Percentiles rank a stretch among this genome's conserved stretches.
phyloP scores from a whole-genome alignment of 2,797 vertebrate species.

The Pseudopleuronectes americanus region DNA sequence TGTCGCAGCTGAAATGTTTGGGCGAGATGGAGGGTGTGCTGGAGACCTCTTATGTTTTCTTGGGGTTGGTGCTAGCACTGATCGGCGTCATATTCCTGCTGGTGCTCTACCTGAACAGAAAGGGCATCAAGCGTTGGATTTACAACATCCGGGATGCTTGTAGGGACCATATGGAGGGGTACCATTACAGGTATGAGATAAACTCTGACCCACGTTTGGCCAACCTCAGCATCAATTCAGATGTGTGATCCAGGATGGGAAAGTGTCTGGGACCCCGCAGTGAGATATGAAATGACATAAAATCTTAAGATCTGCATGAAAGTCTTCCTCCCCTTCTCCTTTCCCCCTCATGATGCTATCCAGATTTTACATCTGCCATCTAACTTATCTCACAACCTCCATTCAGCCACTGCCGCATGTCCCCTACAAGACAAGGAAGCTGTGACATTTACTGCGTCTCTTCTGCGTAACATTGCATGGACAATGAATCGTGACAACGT shows the following conservation, averaged over 20 bases:
- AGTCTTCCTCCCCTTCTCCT: slow-evolving; percentile 73
- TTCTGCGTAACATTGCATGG: slow-evolving; percentile 78
- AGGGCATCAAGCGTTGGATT: slow-evolving; percentile 98
- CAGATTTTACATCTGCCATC: slow-evolving; percentile 47
- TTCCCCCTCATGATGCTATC: slow-evolving; percentile 31
- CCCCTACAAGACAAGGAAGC: slow-evolving; percentile 58
- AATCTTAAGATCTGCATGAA: slow-evolving; percentile 88
- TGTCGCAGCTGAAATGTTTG: slow-evolving; percentile 76
- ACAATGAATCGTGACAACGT: slow-evolving; percentile 63
- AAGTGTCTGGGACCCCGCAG: slow-evolving; percentile 39
- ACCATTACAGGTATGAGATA: slow-evolving; percentile 98
- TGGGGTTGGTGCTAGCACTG: slow-evolving; percentile 95
- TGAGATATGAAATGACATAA: slow-evolving; percentile 49
- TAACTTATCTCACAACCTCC: slow-evolving; percentile 36
- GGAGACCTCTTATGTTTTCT: slow-evolving; percentile 96
- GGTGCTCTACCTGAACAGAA: slow-evolving; percentile 97
- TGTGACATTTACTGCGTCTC: slow-evolving; percentile 67
- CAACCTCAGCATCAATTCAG: slow-evolving; percentile 95
- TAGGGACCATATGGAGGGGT: slow-evolving; percentile 99
- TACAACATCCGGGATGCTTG: slow-evolving; percentile 98
- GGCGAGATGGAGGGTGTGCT: slow-evolving; percentile 84
- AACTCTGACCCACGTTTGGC: slow-evolving; percentile 94
- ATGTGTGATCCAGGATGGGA: slow-evolving; percentile 84
- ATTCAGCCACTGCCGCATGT: slow-evolving; percentile 69
- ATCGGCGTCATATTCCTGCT: slow-evolving; percentile 97